Conservation (phyloP, 1,140 invertebrate genomes). For the Habropoda laboriosa region DNA sequence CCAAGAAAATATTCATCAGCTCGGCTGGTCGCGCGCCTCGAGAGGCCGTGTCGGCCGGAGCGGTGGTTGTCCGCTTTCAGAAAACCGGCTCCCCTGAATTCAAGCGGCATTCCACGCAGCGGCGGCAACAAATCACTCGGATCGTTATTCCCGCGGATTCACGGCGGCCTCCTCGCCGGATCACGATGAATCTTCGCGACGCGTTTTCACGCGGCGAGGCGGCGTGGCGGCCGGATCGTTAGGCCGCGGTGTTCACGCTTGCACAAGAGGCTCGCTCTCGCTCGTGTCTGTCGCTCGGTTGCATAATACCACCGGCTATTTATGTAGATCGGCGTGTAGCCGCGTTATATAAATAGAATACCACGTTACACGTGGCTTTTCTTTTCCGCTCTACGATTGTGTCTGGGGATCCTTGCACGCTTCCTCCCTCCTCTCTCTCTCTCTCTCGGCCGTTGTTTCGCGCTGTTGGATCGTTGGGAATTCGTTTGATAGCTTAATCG, state of each 20-base stretch:
- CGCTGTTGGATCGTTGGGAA: not conserved
- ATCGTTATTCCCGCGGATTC: constrained; percentile 20
- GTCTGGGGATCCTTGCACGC: constrained; percentile 28
- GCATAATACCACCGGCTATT: constrained; percentile 60
- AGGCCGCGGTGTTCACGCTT: not conserved
- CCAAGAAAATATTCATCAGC: not conserved
- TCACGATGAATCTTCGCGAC: not conserved
- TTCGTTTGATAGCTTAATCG: constrained; percentile 4
- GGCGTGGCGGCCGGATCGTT: not conserved
- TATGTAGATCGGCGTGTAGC: constrained; percentile 53
- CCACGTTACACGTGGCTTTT: constrained; percentile 28
- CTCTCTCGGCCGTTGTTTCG: not conserved
- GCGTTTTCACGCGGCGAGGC: not conserved
- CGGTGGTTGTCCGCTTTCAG: constrained; percentile 15
- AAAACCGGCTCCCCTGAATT: constrained; percentile 26
- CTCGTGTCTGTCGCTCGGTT: constrained; percentile 26
- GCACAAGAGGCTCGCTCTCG: not conserved
- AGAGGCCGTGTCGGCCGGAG: no score
- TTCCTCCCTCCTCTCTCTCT: no score
- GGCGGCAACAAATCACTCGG: constrained; percentile 1
- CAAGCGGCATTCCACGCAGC: not conserved
- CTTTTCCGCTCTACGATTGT: constrained; percentile 53
- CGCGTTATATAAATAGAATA: constrained; percentile 61
- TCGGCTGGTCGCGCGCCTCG: not conserved
- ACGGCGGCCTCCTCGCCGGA: not conserved